phyloP scores from a whole-genome alignment of 2,113 vertebrate species.

The Callipepla squamata region DNA sequence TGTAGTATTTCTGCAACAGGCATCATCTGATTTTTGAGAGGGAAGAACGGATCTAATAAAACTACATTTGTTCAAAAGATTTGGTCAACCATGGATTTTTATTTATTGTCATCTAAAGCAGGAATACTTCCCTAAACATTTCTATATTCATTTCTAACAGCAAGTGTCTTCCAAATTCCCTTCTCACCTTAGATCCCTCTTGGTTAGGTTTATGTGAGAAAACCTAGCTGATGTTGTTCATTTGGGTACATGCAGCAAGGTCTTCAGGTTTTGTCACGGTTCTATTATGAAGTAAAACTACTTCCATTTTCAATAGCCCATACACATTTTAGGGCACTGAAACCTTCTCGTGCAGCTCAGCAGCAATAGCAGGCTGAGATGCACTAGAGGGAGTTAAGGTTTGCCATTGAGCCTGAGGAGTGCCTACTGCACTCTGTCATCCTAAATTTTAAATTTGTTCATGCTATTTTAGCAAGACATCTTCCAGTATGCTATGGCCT shows the following conservation, averaged over 20 bases:
- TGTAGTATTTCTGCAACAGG: neutral
- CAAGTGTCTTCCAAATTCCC: neutral
- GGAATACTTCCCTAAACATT: neutral
- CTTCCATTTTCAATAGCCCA: neutral
- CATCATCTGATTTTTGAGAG: neutral
- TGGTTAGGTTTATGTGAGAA: neutral
- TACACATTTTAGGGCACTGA: neutral
- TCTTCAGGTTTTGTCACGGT: neutral
- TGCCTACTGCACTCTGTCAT: rapidly evolving
- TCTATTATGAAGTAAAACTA: neutral
- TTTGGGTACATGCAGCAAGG: rapidly evolving
- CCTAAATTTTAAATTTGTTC: neutral
- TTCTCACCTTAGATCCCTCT: neutral
- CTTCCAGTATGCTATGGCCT: neutral
- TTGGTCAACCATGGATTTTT: neutral
- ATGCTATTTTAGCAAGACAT: neutral
- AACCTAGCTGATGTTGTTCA: neutral
- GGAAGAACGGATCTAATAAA: neutral
- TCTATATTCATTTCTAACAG: neutral
- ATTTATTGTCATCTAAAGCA: neutral
- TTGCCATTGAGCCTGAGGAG: neutral
- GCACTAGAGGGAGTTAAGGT: neutral
- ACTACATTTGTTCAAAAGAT: neutral
- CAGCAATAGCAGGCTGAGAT: neutral
- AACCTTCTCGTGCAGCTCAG: neutral